A percentile compares a stretch with the other conserved stretches of the same genome.
Conservation (phyloP, 37 sponge, comb jelly and placozoan genomes). For the Chondrosia reniformis region DNA sequence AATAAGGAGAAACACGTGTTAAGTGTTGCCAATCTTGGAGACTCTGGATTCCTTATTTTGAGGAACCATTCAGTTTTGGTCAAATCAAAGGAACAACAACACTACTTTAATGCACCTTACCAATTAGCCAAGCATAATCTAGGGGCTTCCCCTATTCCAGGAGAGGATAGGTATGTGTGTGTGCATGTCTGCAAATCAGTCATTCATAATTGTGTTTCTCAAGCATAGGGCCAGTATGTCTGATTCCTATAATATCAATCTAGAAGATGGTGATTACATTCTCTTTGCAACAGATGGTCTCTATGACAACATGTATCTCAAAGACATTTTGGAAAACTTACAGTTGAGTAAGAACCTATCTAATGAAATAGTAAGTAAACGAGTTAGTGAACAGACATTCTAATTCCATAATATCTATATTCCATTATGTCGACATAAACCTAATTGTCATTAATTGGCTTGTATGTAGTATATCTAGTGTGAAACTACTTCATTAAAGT, state of each 20-base stretch:
- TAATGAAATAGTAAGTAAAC: too few relatives aligned
- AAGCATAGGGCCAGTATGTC: slow-evolving; percentile 6
- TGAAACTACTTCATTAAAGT: too few relatives aligned
- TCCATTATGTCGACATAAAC: too few relatives aligned
- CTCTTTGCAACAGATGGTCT: slow-evolving; percentile 75
- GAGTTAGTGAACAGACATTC: too few relatives aligned
- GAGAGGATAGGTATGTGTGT: background rate
- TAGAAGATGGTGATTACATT: slow-evolving; percentile 47
- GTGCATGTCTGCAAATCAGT: background rate
- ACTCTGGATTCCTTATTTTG: slow-evolving; percentile 56
- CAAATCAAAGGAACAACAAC: slow-evolving; percentile 26
- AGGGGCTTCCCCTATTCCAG: too few relatives aligned
- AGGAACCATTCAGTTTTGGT: slow-evolving; percentile 30
- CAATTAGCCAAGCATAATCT: slow-evolving; percentile 59
- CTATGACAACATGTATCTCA: slow-evolving; percentile 48
- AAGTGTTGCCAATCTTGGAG: slow-evolving; percentile 58
- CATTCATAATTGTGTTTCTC: slow-evolving; percentile 13
- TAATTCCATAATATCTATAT: too few relatives aligned
- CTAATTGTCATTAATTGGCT: too few relatives aligned
- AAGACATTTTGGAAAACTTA: slow-evolving; percentile 20
- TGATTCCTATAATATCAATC: background rate
- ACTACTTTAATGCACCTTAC: slow-evolving; percentile 67
- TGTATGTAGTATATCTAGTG: too few relatives aligned
- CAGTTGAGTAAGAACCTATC: slow-evolving; percentile 1
- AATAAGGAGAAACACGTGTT: slow-evolving; percentile 33